Conservation (phyloP, 2,113 vertebrate species). For the Macrotis lagotis region DNA sequence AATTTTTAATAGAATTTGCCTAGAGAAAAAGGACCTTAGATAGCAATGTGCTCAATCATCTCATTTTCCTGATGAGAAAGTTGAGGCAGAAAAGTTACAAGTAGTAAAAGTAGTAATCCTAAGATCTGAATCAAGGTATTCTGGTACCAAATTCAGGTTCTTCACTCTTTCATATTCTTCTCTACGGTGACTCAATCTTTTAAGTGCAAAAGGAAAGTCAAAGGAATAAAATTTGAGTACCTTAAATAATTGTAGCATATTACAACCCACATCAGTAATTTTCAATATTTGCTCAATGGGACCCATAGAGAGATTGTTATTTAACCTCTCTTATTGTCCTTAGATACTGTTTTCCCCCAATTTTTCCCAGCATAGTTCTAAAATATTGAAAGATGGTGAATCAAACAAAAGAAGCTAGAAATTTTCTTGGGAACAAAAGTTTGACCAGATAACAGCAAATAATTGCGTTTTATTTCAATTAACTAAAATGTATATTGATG, state of each 20-base stretch:
- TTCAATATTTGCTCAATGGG: not conserved
- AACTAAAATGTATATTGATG: not conserved
- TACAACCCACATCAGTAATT: not conserved
- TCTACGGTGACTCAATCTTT: not conserved
- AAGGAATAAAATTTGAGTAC: not conserved
- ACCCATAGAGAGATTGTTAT: not conserved
- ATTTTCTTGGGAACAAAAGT: conserved; percentile 24
- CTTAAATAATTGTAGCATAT: not conserved
- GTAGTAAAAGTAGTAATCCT: not conserved
- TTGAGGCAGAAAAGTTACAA: not conserved
- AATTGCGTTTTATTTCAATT: conserved; percentile 21
- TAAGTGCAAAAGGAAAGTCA: not conserved
- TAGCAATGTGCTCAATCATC: not conserved
- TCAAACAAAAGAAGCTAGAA: not conserved
- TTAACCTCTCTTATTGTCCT: not conserved
- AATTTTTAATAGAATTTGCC: not conserved
- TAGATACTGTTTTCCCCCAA: not conserved
- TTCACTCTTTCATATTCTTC: not conserved
- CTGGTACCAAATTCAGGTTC: not conserved
- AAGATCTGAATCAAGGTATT: conserved; percentile 13
- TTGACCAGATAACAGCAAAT: conserved; percentile 9
- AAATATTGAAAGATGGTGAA: not conserved
- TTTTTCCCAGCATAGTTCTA: not conserved
- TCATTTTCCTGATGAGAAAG: not conserved
- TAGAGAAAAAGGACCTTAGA: not conserved